These are phyloP conservation scores for Sphenopsis melanotis DNA, from an alignment of 2,797 vertebrate species.

Conservation along the genomic window DNA sequence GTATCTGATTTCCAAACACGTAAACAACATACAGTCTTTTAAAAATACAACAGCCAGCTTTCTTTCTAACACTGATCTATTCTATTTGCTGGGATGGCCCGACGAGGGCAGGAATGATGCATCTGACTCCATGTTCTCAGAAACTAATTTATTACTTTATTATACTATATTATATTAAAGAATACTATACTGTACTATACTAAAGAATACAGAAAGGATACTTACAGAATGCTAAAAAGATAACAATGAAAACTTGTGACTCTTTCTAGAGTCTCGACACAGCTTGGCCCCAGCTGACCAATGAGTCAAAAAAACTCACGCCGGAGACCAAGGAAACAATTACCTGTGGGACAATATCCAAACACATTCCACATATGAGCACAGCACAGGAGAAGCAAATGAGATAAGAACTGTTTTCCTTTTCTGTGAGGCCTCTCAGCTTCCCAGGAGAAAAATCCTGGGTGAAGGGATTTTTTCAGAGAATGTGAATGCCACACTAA, in stretches of 20 bases:
- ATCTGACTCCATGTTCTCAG: not conserved
- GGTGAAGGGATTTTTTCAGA: too few species aligned
- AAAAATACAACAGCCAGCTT: not conserved
- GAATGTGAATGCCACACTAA: not conserved
- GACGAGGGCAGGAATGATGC: not conserved
- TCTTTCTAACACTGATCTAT: not conserved
- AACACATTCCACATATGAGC: not conserved
- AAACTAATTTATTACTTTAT: not conserved
- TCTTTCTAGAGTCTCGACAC: not conserved
- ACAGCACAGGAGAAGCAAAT: not conserved
- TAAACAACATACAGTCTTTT: not conserved
- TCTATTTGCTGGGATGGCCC: not conserved
- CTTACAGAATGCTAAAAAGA: not conserved
- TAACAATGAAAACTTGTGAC: not conserved
- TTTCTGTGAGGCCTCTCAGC: too few species aligned
- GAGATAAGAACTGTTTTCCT: too few species aligned
- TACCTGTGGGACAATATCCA: not conserved
- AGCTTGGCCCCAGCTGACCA: not conserved
- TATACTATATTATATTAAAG: too few species aligned
- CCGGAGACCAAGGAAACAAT: not conserved
- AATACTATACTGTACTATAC: not conserved
- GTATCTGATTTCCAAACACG: accelerated
- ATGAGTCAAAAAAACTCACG: not conserved
- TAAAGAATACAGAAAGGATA: not conserved
- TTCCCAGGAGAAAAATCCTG: too few species aligned